A percentile compares a stretch with the other conserved stretches of the same genome.
These are phyloP conservation scores for Rhincodon typus DNA, from an alignment of 2,797 vertebrate genomes.

Conservation along the genomic window DNA sequence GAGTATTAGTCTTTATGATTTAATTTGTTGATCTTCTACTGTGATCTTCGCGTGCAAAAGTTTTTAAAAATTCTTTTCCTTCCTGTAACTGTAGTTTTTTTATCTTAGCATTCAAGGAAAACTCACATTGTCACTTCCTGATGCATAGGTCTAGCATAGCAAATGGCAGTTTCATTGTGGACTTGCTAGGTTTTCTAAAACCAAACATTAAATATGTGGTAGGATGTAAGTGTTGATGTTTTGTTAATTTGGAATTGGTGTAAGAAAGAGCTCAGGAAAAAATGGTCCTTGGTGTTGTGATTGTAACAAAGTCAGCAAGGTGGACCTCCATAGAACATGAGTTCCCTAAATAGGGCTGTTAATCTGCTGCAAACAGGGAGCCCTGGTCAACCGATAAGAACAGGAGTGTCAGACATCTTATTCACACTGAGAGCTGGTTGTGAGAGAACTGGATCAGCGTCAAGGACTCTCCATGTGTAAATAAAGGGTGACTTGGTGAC, in stretches of 20 bases:
- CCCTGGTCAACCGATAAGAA: too few species aligned
- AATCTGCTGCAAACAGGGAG: too few species aligned
- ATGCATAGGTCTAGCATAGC: background rate
- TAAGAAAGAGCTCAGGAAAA: background rate
- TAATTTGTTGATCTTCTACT: background rate
- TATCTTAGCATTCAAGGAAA: background rate
- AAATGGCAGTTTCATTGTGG: background rate
- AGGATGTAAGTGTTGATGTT: background rate
- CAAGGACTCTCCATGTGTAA: too few species aligned
- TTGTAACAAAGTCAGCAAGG: background rate
- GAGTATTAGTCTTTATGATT: constrained; percentile 52
- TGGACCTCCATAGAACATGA: too few species aligned
- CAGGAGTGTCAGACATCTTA: too few species aligned
- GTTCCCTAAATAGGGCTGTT: too few species aligned
- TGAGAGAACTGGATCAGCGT: too few species aligned
- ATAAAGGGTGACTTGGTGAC: too few species aligned
- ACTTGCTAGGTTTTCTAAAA: background rate
- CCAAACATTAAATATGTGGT: background rate
- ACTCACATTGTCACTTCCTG: background rate
- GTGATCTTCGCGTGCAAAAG: background rate
- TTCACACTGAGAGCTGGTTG: too few species aligned
- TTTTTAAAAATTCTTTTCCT: background rate
- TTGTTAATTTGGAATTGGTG: background rate
- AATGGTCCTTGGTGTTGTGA: too few species aligned
- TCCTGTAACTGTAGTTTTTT: background rate